Percentiles rank a stretch among this genome's conserved stretches.
Evolutionary conservation across 2,797 vertebrate genomes (phyloP).

Genomic region (Cichlasoma orientale): DNA sequence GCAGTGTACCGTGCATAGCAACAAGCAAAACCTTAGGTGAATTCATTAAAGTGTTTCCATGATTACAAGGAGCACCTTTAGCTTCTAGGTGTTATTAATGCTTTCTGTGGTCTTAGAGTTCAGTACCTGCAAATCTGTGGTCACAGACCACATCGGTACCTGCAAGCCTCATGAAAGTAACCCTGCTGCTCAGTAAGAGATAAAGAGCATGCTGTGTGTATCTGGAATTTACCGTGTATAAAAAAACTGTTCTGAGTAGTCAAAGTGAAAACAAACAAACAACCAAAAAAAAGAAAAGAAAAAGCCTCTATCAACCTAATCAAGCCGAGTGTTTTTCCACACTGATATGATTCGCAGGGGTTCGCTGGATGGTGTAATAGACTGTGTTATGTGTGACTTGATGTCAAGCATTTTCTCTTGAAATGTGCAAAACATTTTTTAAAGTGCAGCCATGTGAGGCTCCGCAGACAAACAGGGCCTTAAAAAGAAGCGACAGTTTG

Average conservation of each 20-base stretch:
- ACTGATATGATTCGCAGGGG: too few species aligned
- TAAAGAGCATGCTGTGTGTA: background rate
- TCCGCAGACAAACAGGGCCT: background rate
- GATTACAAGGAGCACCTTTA: background rate
- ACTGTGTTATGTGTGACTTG: background rate
- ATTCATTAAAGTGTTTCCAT: background rate
- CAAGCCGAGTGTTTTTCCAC: background rate
- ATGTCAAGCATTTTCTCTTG: background rate
- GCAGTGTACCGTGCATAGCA: too few species aligned
- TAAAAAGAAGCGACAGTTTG: too few species aligned
- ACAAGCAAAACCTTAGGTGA: background rate
- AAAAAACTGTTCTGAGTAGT: background rate
- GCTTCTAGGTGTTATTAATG: background rate
- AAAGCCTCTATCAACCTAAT: rapidly evolving
- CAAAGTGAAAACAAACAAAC: background rate
- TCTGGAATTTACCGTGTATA: background rate
- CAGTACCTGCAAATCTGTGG: background rate
- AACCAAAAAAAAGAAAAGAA: background rate
- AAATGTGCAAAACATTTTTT: too few species aligned
- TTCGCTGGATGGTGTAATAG: background rate
- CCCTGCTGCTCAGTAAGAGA: background rate
- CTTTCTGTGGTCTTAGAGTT: background rate
- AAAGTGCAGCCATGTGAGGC: too few species aligned
- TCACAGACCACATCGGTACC: background rate
- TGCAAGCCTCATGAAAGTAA: background rate